These are phyloP conservation scores for Acanthurus lineatus DNA, from an alignment of 2,797 vertebrate genomes.

Conservation along the genomic window DNA sequence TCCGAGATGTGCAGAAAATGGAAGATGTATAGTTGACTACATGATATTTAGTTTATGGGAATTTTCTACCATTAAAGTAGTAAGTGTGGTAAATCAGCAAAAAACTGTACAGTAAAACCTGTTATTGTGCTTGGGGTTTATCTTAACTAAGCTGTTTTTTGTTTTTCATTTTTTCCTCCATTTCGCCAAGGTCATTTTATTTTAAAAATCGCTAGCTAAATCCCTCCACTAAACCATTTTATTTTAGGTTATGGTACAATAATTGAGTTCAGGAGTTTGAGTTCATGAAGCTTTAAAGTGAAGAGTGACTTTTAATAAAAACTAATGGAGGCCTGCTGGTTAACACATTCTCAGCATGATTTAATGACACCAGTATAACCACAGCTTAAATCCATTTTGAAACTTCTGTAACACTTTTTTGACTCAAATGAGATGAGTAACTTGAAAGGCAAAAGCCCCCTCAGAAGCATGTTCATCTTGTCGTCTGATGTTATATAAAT, in stretches of 20 bases:
- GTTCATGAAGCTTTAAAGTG: slow-evolving; percentile 35
- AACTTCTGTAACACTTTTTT: slow-evolving; percentile 21
- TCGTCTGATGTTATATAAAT: slow-evolving; percentile 24
- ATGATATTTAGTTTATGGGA: too few species aligned
- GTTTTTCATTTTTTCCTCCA: neutral
- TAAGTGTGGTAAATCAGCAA: too few species aligned
- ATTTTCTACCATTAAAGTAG: too few species aligned
- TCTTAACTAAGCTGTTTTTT: too few species aligned
- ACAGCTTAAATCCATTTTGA: slow-evolving; percentile 18
- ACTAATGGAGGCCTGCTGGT: slow-evolving; percentile 36
- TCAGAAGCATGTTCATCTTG: slow-evolving; percentile 14
- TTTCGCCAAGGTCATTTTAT: too few species aligned
- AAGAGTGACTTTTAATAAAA: slow-evolving; percentile 55
- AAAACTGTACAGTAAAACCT: too few species aligned
- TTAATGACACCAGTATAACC: slow-evolving; percentile 35
- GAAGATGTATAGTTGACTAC: too few species aligned
- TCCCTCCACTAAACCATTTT: slow-evolving; percentile 10
- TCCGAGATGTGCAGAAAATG: too few species aligned
- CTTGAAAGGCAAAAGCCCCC: slow-evolving; percentile 16
- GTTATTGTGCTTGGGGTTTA: too few species aligned
- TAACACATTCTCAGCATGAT: slow-evolving; percentile 38
- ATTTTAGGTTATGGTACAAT: slow-evolving; percentile 26
- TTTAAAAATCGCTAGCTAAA: slow-evolving; percentile 5
- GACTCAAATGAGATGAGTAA: slow-evolving; percentile 8
- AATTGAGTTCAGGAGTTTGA: slow-evolving; percentile 36